phyloP scores from a whole-genome alignment of 2,113 vertebrate genomes.

The Microcebus murinus region DNA sequence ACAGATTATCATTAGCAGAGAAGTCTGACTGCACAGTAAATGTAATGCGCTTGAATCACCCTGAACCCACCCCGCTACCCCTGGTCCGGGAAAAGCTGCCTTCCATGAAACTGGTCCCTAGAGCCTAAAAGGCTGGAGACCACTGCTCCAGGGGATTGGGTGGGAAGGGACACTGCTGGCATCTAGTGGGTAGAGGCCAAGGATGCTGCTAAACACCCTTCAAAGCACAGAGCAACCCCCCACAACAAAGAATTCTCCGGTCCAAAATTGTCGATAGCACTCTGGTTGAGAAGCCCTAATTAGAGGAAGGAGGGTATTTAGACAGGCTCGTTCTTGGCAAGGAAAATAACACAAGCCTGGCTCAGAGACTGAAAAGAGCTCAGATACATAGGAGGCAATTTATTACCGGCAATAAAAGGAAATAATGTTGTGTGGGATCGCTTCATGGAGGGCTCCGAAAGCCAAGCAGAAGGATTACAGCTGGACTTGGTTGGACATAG shows the following conservation, averaged over 20 bases:
- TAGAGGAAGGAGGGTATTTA: background rate
- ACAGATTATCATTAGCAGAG: too few relatives aligned
- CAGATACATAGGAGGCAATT: background rate
- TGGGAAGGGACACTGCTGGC: fast-evolving
- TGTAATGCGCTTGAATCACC: too few relatives aligned
- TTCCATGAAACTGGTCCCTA: too few relatives aligned
- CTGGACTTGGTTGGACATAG: background rate
- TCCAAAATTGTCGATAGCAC: background rate
- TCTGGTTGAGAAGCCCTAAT: background rate
- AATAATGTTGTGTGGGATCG: background rate
- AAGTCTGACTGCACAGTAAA: too few relatives aligned
- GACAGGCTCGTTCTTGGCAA: background rate
- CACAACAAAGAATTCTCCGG: background rate
- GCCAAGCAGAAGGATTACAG: background rate
- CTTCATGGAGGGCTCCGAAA: background rate
- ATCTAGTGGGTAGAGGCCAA: background rate
- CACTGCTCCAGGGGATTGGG: too few relatives aligned
- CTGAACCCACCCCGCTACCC: too few relatives aligned
- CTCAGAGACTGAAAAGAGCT: background rate
- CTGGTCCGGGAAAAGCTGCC: too few relatives aligned
- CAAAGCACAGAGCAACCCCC: background rate
- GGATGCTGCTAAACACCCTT: background rate
- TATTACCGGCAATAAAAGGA: background rate
- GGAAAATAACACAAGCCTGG: background rate
- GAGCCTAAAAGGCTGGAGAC: too few relatives aligned